A percentile compares a stretch with the other conserved stretches of the same genome.
These are phyloP conservation scores for Lithophane socia DNA, from an alignment of 2,888 invertebrate species.

Conservation along the genomic window DNA sequence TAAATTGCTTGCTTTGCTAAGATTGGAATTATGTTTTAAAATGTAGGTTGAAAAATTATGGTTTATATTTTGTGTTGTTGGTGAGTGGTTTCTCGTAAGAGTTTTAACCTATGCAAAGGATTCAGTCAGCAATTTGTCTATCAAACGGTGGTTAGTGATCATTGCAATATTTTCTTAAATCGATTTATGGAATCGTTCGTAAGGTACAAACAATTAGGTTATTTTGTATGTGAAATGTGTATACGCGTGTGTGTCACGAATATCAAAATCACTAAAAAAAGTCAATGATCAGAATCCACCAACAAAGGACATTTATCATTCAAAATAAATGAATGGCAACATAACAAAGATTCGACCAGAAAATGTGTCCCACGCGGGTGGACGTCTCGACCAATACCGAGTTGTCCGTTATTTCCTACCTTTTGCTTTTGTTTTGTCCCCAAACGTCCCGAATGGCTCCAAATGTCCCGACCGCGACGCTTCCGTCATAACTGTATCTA, in stretches of 20 bases:
- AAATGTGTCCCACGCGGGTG: conserved; percentile 32
- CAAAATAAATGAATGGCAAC: conserved; percentile 23
- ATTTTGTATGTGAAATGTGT: neutral
- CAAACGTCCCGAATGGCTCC: conserved; percentile 14
- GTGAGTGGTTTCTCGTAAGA: neutral
- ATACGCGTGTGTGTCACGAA: neutral
- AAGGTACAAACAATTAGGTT: neutral
- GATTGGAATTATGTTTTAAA: conserved; percentile 32
- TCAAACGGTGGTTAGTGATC: neutral
- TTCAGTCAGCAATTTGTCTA: neutral
- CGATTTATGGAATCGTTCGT: no score
- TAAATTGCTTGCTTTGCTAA: conserved; percentile 48
- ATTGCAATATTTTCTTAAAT: neutral
- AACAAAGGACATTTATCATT: conserved; percentile 22
- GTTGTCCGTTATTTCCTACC: conserved; percentile 39
- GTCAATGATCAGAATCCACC: neutral
- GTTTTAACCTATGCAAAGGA: no score
- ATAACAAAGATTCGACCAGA: conserved; percentile 24
- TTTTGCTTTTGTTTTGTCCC: conserved; percentile 36
- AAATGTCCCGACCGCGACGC: conserved; percentile 4
- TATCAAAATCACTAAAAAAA: neutral
- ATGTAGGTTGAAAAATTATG: conserved; percentile 12
- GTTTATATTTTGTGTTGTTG: conserved; percentile 4
- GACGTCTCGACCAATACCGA: conserved; percentile 21
- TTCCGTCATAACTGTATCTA: conserved; percentile 54